Conservation (phyloP, 2,797 vertebrate genomes). For the Eremophila alpestris region DNA sequence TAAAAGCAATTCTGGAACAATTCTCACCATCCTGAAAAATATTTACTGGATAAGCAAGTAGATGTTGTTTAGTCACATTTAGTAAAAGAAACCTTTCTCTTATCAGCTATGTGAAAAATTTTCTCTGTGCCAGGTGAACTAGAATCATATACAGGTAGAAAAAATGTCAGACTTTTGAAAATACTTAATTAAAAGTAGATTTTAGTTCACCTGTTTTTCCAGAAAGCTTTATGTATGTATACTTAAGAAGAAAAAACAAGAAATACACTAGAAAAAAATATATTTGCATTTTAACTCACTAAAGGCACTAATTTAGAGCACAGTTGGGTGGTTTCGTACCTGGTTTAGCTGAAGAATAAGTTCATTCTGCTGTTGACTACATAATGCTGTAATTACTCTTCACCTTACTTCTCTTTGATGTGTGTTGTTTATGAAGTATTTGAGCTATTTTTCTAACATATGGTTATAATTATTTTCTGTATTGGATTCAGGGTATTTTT, state of each 20-base stretch:
- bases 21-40: not conserved
- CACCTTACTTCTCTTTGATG: not conserved
- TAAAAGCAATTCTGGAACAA: not conserved
- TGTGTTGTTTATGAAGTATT: not conserved
- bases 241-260: not conserved
- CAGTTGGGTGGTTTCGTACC: not conserved
- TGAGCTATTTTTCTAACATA: not conserved
- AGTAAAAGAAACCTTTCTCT: not conserved
- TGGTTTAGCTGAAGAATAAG: not conserved
- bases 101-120: not conserved
- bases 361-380: not conserved
- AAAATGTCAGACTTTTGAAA: not conserved
- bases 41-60: not conserved
- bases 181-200: not conserved
- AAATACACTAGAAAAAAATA: not conserved
- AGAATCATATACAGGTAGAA: not conserved
- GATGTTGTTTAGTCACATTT: not conserved
- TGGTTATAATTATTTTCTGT: not conserved
- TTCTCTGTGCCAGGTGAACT: not conserved
- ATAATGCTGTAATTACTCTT: not conserved
- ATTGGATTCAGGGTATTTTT: not conserved
- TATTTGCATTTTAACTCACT: not conserved
- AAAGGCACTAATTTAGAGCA: not conserved
- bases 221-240: not conserved
- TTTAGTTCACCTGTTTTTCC: not conserved